phyloP scores from a whole-genome alignment of 2,888 invertebrate genomes.

The Amitus sp. region DNA sequence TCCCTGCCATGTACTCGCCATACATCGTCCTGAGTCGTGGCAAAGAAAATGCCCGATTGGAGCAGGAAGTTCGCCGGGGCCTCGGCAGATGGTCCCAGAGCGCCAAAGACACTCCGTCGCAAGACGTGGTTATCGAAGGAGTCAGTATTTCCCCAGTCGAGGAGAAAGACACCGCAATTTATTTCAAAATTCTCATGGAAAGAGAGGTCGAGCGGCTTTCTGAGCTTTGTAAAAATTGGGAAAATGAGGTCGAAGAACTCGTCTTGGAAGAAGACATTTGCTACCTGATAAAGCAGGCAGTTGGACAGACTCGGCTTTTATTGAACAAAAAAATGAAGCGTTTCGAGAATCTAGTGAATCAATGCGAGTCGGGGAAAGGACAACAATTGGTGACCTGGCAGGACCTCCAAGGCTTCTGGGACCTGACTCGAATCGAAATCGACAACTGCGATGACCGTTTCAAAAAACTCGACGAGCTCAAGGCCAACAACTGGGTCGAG shows the following conservation, averaged over 20 bases:
- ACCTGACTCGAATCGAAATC: constrained; percentile 81
- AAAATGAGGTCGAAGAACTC: constrained; percentile 58
- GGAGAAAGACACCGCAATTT: constrained; percentile 60
- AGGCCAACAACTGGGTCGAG: constrained; percentile 65
- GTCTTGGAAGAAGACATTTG: constrained; percentile 68
- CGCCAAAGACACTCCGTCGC: constrained; percentile 48
- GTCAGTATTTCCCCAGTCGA: constrained; percentile 55
- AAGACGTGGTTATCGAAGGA: constrained; percentile 53
- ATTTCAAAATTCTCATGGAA: constrained; percentile 65
- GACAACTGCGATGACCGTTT: constrained; percentile 55
- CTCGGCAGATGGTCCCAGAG: constrained; percentile 22
- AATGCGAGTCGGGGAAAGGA: constrained; percentile 65
- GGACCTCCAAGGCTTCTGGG: constrained; percentile 90
- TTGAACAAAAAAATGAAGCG: constrained; percentile 82
- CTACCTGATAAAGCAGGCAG: constrained; percentile 74
- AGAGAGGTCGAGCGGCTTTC: constrained; percentile 69
- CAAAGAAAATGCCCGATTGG: constrained; percentile 70
- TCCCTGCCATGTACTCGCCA: constrained; percentile 61
- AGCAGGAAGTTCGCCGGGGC: constrained; percentile 54
- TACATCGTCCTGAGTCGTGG: constrained; percentile 72
- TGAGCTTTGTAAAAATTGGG: constrained; percentile 70
- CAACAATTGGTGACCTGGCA: constrained; percentile 70
- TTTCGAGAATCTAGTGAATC: constrained; percentile 69
- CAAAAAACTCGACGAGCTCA: constrained; percentile 45
- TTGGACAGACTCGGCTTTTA: constrained; percentile 82